These are phyloP conservation scores for Hylia prasina DNA, from an alignment of 2,113 vertebrate species.

Conservation along the genomic window DNA sequence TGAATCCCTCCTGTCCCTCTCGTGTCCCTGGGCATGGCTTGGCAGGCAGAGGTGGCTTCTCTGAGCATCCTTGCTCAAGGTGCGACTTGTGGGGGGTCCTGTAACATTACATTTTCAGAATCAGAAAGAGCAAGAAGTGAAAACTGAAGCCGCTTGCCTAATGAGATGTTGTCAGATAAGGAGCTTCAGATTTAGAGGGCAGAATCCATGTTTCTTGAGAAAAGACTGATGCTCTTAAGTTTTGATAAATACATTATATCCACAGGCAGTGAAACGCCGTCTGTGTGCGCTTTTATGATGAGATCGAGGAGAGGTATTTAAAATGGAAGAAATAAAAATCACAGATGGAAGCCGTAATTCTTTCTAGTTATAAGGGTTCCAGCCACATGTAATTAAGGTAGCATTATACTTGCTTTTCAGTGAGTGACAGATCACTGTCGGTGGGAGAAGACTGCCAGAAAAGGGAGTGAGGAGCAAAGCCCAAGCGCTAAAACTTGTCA, in stretches of 20 bases:
- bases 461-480: background rate
- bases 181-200: background rate
- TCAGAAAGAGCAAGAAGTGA: background rate
- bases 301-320: conserved; percentile 21
- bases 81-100: background rate
- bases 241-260: background rate
- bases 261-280: background rate
- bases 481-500: background rate
- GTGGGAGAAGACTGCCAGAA: background rate
- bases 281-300: background rate
- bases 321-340: conserved; percentile 42
- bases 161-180: background rate
- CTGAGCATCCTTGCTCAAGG: background rate
- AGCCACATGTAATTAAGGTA: background rate
- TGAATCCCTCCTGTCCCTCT: background rate
- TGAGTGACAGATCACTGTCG: conserved; percentile 12
- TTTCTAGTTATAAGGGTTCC: conserved; percentile 21
- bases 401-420: conserved; percentile 12
- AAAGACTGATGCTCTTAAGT: background rate
- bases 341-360: conserved; percentile 55
- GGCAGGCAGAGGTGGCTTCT: background rate
- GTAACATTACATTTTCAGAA: background rate
- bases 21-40: background rate
- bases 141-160: background rate
- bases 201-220: background rate